Percentiles rank a stretch among this genome's conserved stretches.
These are phyloP conservation scores for Columba livia DNA, from an alignment of 2,113 vertebrate genomes.

Conservation along the genomic window DNA sequence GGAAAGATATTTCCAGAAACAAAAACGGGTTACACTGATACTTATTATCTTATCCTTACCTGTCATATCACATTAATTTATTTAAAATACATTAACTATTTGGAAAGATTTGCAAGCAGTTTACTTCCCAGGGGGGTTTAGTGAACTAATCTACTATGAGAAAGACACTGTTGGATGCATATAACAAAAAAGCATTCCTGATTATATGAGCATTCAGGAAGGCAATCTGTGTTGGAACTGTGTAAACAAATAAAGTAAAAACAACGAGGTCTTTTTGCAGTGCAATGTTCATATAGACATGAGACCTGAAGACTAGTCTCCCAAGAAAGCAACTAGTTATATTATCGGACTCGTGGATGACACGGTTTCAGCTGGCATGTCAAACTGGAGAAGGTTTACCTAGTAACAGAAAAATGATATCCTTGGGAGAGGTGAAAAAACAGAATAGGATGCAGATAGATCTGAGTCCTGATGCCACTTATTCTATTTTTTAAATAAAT, in stretches of 20 bases:
- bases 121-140: not conserved
- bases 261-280: not conserved
- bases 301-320: not conserved
- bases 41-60: not conserved
- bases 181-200: not conserved
- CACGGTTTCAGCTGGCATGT: not conserved
- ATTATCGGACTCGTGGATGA: not conserved
- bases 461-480: not conserved
- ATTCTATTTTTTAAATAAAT: slow-evolving; percentile 21
- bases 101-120: not conserved
- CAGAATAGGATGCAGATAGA: not conserved
- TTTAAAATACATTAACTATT: not conserved
- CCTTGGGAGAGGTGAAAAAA: not conserved
- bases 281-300: not conserved
- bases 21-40: not conserved
- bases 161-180: not conserved
- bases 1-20: not conserved
- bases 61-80: not conserved
- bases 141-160: not conserved
- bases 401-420: not conserved
- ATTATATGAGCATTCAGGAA: not conserved
- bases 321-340: not conserved
- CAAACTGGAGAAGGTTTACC: not conserved
- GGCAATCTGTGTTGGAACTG: not conserved
- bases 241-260: not conserved